Percentiles rank a stretch among this genome's conserved stretches.
Evolutionary conservation across 1,140 invertebrate species (phyloP).

Genomic region (Scaptomyza graminum): DNA sequence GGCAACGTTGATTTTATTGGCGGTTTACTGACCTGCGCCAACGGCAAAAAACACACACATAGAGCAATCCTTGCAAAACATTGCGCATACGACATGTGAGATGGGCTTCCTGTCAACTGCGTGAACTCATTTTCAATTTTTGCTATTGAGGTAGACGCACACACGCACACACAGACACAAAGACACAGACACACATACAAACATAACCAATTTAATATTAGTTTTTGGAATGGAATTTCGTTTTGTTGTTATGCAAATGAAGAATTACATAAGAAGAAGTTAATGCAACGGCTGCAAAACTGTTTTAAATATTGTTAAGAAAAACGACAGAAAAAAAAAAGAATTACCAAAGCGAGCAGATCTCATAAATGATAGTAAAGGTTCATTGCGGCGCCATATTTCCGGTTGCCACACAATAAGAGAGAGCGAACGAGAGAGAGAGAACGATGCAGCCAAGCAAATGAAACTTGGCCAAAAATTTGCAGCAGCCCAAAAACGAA

Average conservation of each 20-base stretch:
- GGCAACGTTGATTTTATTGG: slow-evolving; percentile 75
- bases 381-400: slow-evolving; percentile 60
- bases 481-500: slow-evolving; percentile 17
- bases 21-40: slow-evolving; percentile 80
- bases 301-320: slow-evolving; percentile 24
- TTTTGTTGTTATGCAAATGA: slow-evolving; percentile 9
- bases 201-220: background rate
- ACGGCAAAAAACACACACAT: slow-evolving; percentile 45
- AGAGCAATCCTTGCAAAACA: slow-evolving; percentile 37
- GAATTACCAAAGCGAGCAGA: slow-evolving; percentile 51
- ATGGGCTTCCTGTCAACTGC: slow-evolving; percentile 57
- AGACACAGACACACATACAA: background rate
- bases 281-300: slow-evolving; percentile 15
- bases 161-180: no score
- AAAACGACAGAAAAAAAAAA: slow-evolving; percentile 2
- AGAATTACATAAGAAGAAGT: slow-evolving; percentile 40
- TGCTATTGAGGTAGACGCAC: slow-evolving; percentile 10
- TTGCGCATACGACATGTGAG: slow-evolving; percentile 71
- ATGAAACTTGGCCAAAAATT: slow-evolving; percentile 41
- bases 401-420: slow-evolving; percentile 52
- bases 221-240: background rate
- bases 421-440: background rate
- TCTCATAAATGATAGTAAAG: slow-evolving; percentile 71
- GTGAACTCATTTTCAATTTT: slow-evolving; percentile 69
- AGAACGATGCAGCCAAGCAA: slow-evolving; percentile 29